phyloP scores from a whole-genome alignment of 2,888 invertebrate genomes.

The Hirtodrosophila confusa region DNA sequence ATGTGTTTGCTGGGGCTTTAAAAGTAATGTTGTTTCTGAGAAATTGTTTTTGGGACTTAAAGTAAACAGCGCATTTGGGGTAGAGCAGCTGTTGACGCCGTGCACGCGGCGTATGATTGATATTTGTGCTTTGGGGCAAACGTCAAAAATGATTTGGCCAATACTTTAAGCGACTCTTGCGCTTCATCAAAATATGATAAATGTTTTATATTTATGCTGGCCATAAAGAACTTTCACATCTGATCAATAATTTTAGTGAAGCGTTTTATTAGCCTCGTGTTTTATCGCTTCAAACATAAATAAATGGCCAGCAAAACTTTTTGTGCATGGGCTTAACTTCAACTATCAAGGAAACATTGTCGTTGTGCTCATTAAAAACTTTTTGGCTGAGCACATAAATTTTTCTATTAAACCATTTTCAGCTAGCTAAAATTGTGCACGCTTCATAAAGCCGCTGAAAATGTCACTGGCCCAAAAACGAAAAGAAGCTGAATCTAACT shows the following conservation, averaged over 20 bases:
- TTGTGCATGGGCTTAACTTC: neutral
- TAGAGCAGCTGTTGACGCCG: slow-evolving; percentile 38
- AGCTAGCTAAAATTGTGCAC: slow-evolving; percentile 31
- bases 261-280: slow-evolving; percentile 15
- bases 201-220: neutral
- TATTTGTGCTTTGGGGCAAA: slow-evolving; percentile 46
- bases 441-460: slow-evolving; percentile 44
- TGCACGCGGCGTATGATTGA: slow-evolving; percentile 62
- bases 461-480: slow-evolving; percentile 2
- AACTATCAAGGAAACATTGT: slow-evolving; percentile 32
- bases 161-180: slow-evolving; percentile 5
- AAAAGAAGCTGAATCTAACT: neutral
- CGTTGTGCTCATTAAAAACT: slow-evolving; percentile 55
- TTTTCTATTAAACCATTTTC: slow-evolving; percentile 44
- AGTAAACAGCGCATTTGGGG: slow-evolving; percentile 40
- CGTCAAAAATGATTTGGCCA: slow-evolving; percentile 1
- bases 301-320: slow-evolving; percentile 1
- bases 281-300: slow-evolving; percentile 20
- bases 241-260: slow-evolving; percentile 24
- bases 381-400: slow-evolving; percentile 42
- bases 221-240: slow-evolving; percentile 16
- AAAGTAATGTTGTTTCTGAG: slow-evolving; percentile 55
- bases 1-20: slow-evolving; percentile 65
- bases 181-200: neutral
- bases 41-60: slow-evolving; percentile 64